phyloP scores from a whole-genome alignment of 1,140 invertebrate species.

The Lysiphlebus fabarum region DNA sequence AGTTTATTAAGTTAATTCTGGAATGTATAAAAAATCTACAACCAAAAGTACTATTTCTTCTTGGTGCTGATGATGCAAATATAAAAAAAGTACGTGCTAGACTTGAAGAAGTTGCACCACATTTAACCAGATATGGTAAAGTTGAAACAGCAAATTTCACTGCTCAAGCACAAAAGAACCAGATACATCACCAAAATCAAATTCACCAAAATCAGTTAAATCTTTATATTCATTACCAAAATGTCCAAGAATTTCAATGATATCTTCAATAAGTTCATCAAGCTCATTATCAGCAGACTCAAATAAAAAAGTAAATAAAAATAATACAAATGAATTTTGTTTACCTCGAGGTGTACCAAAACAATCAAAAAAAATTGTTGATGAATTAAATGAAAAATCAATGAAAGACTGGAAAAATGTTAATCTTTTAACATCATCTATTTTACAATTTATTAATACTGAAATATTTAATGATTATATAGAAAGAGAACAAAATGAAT shows the following conservation, averaged over 20 bases:
- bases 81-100: conserved; percentile 77
- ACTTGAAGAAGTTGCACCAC: conserved; percentile 82
- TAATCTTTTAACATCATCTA: conserved; percentile 30
- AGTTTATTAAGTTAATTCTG: too few relatives aligned
- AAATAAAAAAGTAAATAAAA: conserved; percentile 32
- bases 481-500: conserved; percentile 29
- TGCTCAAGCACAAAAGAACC: conserved; percentile 62
- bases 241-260: conserved; percentile 36
- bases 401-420: conserved; percentile 46
- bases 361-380: conserved; percentile 30
- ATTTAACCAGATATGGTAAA: conserved; percentile 79
- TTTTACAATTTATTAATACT: conserved; percentile 34
- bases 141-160: conserved; percentile 83
- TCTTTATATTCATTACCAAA: conserved; percentile 35
- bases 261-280: conserved; percentile 43
- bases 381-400: conserved; percentile 32
- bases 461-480: conserved; percentile 31
- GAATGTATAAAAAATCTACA: conserved; percentile 63
- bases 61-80: conserved; percentile 88
- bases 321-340: conserved; percentile 31
- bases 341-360: conserved; percentile 38
- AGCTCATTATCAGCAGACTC: conserved; percentile 44
- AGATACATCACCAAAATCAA: conserved; percentile 44
- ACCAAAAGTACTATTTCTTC: conserved; percentile 82
- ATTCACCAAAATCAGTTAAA: conserved; percentile 40